These are phyloP conservation scores for Sarcophaga subvicina DNA, from an alignment of 2,888 invertebrate genomes.

Conservation along the genomic window DNA sequence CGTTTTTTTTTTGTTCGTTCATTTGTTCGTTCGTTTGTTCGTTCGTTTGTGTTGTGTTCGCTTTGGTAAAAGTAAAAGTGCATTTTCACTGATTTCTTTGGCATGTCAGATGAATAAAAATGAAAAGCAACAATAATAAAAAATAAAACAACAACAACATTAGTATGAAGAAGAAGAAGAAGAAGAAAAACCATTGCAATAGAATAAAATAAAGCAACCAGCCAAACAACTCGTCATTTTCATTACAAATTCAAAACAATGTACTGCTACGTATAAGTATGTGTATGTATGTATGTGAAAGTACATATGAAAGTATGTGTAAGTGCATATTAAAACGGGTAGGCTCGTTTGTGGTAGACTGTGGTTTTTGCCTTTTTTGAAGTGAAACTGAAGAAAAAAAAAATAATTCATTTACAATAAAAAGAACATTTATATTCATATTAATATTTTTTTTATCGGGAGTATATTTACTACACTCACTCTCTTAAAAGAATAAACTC, in stretches of 20 bases:
- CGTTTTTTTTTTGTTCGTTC: background rate
- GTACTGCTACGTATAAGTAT: background rate
- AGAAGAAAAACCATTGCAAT: constrained; percentile 40
- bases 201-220: constrained; percentile 55
- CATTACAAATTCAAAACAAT: constrained; percentile 33
- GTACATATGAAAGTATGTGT: background rate
- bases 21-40: background rate
- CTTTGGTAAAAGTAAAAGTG: constrained; percentile 79
- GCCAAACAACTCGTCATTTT: constrained; percentile 65
- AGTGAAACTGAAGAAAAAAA: background rate
- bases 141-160: constrained; percentile 16
- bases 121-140: background rate
- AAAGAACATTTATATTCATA: background rate
- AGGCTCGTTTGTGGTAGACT: background rate
- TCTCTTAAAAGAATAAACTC: background rate
- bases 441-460: background rate
- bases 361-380: background rate
- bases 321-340: constrained; percentile 28
- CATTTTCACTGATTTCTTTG: constrained; percentile 80
- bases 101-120: constrained; percentile 62
- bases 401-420: background rate
- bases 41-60: background rate
- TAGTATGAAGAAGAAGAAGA: constrained; percentile 25
- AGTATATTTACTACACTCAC: background rate
- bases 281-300: background rate